Percentiles rank a stretch among this genome's conserved stretches.
Conservation (phyloP, 1,140 invertebrate genomes). For the Papilio glaucus region DNA sequence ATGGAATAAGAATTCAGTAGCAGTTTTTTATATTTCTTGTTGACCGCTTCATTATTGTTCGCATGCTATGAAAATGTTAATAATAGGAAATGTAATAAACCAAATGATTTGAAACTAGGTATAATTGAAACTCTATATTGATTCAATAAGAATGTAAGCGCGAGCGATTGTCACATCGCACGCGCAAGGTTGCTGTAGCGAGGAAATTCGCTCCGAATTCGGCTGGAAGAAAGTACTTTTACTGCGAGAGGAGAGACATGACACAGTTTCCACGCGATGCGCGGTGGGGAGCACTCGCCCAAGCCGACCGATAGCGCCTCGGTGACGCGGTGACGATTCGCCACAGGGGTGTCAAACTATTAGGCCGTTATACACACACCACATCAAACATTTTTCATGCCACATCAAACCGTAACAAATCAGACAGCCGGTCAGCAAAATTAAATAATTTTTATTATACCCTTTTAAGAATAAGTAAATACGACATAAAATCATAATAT, state of each 20-base stretch:
- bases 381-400: too few relatives aligned
- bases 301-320: conserved; percentile 21
- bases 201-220: conserved; percentile 79
- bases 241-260: conserved; percentile 73
- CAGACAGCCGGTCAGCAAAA: too few relatives aligned
- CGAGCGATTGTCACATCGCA: conserved; percentile 69
- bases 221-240: conserved; percentile 82
- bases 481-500: neutral
- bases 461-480: neutral
- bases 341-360: conserved; percentile 29
- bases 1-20: too few relatives aligned
- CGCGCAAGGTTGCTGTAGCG: conserved; percentile 69
- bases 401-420: too few relatives aligned
- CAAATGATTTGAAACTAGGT: neutral
- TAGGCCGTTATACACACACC: too few relatives aligned
- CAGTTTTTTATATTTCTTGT: neutral
- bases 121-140: conserved; percentile 24
- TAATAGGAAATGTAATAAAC: conserved; percentile 4
- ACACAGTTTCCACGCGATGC: conserved; percentile 76
- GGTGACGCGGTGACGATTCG: conserved; percentile 37
- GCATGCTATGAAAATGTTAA: neutral
- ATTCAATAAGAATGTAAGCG: conserved; percentile 69
- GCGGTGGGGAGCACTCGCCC: conserved; percentile 48
- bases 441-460: neutral
- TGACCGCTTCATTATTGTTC: conserved; percentile 4